Base-by-base conservation (phyloP, 2,888 invertebrate species). In the Furcula furcula region DNA sequence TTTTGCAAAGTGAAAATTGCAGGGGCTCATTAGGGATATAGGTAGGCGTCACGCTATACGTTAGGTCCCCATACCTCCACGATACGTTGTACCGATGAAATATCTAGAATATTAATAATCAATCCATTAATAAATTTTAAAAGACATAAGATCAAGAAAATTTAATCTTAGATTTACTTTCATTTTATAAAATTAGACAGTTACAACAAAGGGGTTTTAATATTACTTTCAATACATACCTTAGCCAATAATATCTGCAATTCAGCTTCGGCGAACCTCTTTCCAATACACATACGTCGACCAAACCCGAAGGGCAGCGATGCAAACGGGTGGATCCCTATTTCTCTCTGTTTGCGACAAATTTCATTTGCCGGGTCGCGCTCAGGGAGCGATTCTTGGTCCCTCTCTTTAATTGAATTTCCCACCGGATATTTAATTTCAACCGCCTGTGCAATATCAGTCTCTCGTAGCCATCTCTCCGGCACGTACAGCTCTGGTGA, bases 181-280 rank as follows among this genome's bases (percentile, higher is more conserved):
- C n/a, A n/a, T n/a, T n/a, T n/a, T n/a, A n/a, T n/a, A n/a, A n/a
- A n/a, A n/a, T n/a, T n/a, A n/a, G n/a, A n/a, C n/a, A n/a, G n/a
- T n/a, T n/a, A n/a, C n/a, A n/a, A n/a, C n/a, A n/a, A n/a, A n/a
- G n/a, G n/a, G n/a, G n/a, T n/a, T n/a, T n/a, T n/a, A n/a, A n/a
- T n/a, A n/a, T n/a, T n/a, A n/a, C n/a, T n/a, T n/a, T n/a, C n/a
- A n/a, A n/a, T n/a, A 25, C 20, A 15, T 44, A 94, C 94, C 91
- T 94, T 94, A n/a, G 94, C 92, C 28, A 94, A 69, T 55, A 94
- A 75, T 46, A 93, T 91, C 60, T 94, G 93, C 55, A 95, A 77
- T 77, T 95, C 95, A 30, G 93, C 93, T 80, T 95, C 95, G 10
- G 95, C 95, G 75, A 95, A 94, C 62, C 95, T 86, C 56, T 94